Evolutionary conservation across 2,888 invertebrate species (phyloP).

Genomic region (Rotaria macrura): DNA sequence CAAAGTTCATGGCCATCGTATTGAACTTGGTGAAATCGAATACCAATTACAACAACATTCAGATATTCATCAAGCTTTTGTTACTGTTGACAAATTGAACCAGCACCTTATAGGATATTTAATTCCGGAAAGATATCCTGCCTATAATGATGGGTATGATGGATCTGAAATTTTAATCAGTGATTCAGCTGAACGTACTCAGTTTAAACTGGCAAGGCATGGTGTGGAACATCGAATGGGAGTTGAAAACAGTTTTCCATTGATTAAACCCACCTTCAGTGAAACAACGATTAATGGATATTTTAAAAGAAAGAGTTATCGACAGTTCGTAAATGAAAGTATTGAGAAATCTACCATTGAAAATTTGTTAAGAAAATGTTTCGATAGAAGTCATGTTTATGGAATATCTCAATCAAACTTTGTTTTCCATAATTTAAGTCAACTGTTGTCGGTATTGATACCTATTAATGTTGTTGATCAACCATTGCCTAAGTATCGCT

Average conservation of each 20-base stretch:
- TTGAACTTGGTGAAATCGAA: conserved; percentile 22
- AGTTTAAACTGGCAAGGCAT: background rate
- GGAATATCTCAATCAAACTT: background rate
- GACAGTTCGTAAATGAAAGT: background rate
- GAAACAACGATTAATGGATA: background rate
- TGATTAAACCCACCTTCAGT: background rate
- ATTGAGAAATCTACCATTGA: background rate
- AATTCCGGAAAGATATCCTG: background rate
- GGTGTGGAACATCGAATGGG: accelerated
- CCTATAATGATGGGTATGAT: background rate
- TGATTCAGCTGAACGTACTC: background rate
- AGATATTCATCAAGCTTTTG: background rate
- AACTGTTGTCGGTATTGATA: background rate
- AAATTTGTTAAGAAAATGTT: no score
- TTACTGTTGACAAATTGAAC: background rate
- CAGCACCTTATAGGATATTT: background rate
- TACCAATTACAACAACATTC: background rate
- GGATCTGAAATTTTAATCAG: background rate
- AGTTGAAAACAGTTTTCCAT: background rate
- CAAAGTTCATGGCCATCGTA: conserved; percentile 1
- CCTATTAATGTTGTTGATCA: background rate
- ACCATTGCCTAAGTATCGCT: conserved; percentile 5
- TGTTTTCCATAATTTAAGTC: no score
- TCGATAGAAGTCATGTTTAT: no score
- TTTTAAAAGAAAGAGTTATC: background rate